phyloP scores from a whole-genome alignment of 2,888 invertebrate species.

The Torymus tubicola region DNA sequence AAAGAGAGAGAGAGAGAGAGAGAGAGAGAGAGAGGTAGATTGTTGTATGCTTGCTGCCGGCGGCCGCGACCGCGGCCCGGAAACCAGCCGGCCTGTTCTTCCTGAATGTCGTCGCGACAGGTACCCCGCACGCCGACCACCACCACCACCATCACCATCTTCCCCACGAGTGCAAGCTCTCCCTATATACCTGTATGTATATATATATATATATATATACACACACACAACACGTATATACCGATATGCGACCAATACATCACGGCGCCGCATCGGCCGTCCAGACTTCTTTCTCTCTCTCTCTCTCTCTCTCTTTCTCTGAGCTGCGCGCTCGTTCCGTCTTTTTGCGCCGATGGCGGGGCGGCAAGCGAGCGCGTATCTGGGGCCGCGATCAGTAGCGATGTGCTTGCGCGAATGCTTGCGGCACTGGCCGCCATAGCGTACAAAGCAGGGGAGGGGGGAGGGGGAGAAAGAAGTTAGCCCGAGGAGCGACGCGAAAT shows the following conservation, averaged over 20 bases:
- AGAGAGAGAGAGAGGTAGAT: conserved; percentile 3
- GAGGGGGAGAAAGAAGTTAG: conserved; percentile 60
- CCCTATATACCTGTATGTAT: background rate
- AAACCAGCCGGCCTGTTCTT: conserved; percentile 53
- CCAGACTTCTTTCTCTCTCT: conserved; percentile 25
- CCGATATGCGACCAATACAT: conserved; percentile 60
- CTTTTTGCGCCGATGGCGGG: conserved; percentile 63
- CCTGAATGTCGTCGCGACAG: conserved; percentile 60
- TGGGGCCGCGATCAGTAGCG: conserved; percentile 67
- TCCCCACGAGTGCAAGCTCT: background rate
- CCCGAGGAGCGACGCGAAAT: conserved; percentile 68
- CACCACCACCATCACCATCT: background rate
- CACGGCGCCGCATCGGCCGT: conserved; percentile 53
- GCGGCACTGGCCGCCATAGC: conserved; percentile 59
- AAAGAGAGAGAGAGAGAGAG: too few relatives aligned
- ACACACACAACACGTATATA: conserved; percentile 24
- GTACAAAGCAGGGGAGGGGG: conserved; percentile 56
- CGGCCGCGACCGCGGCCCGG: conserved; percentile 33
- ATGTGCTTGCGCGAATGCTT: conserved; percentile 57
- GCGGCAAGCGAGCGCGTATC: conserved; percentile 64
- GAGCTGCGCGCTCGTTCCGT: conserved; percentile 55
- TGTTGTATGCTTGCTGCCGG: conserved; percentile 21
- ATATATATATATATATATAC: background rate
- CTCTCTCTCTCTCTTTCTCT: background rate
- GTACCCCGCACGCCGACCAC: conserved; percentile 46